phyloP scores from a whole-genome alignment of 2,797 vertebrate genomes.

The Agapornis canus region DNA sequence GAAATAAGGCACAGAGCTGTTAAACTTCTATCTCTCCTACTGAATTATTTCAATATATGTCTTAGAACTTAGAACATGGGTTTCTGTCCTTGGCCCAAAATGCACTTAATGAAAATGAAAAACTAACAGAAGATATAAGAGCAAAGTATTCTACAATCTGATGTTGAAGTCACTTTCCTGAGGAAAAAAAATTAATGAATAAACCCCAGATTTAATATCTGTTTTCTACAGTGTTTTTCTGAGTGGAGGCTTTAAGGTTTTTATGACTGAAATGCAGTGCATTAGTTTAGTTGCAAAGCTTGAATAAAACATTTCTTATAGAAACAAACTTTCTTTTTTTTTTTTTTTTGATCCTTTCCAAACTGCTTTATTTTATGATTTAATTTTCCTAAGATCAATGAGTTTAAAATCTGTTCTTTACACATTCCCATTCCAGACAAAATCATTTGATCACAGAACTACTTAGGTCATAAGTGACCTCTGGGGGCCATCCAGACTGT shows the following conservation, averaged over 20 bases:
- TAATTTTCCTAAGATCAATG: not conserved
- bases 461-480: not conserved
- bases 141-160: not conserved
- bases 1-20: not conserved
- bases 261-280: not conserved
- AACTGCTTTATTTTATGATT: not conserved
- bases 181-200: not conserved
- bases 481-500: not conserved
- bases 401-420: not conserved
- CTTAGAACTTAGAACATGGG: not conserved
- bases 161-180: not conserved
- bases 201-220: not conserved
- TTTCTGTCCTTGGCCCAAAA: not conserved
- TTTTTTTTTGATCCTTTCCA: not conserved
- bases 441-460: not conserved
- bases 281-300: not conserved
- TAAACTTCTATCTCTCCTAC: not conserved
- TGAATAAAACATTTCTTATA: not conserved
- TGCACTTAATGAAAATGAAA: not conserved
- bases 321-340: not conserved
- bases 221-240: not conserved
- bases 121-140: not conserved
- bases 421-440: not conserved
- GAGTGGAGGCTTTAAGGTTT: not conserved
- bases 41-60: not conserved